Evolutionary conservation across 2,797 vertebrate species (phyloP).

Genomic region (Anas acuta): DNA sequence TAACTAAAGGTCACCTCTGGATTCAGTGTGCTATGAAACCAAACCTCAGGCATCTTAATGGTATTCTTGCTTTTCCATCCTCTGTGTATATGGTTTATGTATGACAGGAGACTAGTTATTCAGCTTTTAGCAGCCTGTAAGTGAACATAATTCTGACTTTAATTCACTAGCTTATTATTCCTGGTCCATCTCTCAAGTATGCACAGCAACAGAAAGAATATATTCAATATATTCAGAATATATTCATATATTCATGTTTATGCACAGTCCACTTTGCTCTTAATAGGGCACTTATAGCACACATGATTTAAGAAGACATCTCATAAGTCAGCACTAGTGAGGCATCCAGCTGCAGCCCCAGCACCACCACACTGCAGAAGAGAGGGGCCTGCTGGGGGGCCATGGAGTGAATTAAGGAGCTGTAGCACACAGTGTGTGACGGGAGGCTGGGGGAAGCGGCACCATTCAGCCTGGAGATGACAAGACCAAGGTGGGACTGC

Average conservation of each 20-base stretch:
- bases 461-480: neutral
- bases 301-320: neutral
- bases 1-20: constrained; percentile 9
- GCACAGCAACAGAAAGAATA: neutral
- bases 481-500: neutral
- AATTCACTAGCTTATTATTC: neutral
- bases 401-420: too few relatives aligned
- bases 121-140: neutral
- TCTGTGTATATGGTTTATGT: neutral
- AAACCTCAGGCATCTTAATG: neutral
- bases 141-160: neutral
- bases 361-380: neutral
- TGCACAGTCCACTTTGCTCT: neutral
- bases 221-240: neutral
- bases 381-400: neutral
- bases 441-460: neutral
- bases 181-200: neutral
- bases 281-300: neutral
- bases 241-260: neutral
- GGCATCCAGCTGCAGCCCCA: neutral
- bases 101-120: neutral
- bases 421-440: neutral
- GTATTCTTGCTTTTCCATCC: neutral
- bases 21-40: neutral
- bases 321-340: neutral